A percentile compares a stretch with the other conserved stretches of the same genome.
Evolutionary conservation across 2,888 invertebrate genomes (phyloP).

Genomic region (Doris montereyensis): DNA sequence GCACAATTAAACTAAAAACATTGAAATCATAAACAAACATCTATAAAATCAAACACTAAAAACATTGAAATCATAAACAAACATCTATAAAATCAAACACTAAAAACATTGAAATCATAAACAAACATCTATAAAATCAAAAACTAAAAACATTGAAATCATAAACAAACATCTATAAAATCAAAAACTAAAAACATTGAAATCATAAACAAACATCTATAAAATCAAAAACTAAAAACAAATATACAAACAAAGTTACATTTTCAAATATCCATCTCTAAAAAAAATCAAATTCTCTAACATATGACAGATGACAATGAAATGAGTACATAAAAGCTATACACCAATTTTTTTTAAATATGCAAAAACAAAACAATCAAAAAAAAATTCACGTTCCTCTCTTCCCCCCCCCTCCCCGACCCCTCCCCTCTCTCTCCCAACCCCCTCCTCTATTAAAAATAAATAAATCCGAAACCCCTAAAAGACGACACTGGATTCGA

Average conservation of each 20-base stretch:
- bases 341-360: not conserved
- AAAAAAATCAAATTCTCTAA: not conserved
- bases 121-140: not conserved
- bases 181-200: too few relatives aligned
- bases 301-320: not conserved
- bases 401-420: too few relatives aligned
- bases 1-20: not conserved
- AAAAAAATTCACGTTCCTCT: too few relatives aligned
- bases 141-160: too few relatives aligned
- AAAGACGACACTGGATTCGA: too few relatives aligned
- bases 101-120: not conserved
- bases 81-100: not conserved
- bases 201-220: too few relatives aligned
- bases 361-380: not conserved
- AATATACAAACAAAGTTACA: too few relatives aligned
- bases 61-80: not conserved
- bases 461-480: too few relatives aligned
- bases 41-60: not conserved
- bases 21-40: constrained; percentile 2
- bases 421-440: too few relatives aligned
- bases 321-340: not conserved
- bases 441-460: too few relatives aligned
- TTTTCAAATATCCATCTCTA: not conserved
- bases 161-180: too few relatives aligned
- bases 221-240: too few relatives aligned